Evolutionary conservation across 2,888 invertebrate genomes (phyloP).

Genomic region (Lepidocyrtinus sp.): DNA sequence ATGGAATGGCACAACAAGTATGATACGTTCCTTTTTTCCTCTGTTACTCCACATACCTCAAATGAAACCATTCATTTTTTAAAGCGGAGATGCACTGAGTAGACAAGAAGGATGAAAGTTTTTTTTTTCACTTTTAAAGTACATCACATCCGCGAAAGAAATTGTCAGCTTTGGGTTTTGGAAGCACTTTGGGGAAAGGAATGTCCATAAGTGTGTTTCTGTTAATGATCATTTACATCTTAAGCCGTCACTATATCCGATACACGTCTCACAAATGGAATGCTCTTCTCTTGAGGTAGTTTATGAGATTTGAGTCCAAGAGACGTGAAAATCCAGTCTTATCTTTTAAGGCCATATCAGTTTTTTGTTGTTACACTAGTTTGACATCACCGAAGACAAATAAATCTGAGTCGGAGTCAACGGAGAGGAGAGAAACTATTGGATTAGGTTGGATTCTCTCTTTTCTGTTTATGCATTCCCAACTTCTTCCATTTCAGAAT

Average conservation of each 20-base stretch:
- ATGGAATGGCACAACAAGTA: slow-evolving; percentile 8
- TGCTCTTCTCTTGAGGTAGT: slow-evolving; percentile 1
- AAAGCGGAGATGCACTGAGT: not conserved
- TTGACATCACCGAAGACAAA: slow-evolving; percentile 25
- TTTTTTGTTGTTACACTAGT: not conserved
- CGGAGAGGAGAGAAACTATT: not conserved
- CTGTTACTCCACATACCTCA: too few relatives aligned
- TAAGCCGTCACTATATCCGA: slow-evolving; percentile 8
- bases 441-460: not conserved
- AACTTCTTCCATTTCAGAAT: not conserved
- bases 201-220: slow-evolving; percentile 45
- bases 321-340: slow-evolving; percentile 1
- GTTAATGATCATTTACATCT: slow-evolving; percentile 24
- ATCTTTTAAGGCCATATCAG: not conserved
- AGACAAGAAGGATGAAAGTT: not conserved
- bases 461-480: not conserved
- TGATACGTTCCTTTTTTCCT: slow-evolving; percentile 10
- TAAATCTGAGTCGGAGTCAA: slow-evolving; percentile 30
- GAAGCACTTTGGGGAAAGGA: slow-evolving; percentile 28
- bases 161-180: slow-evolving; percentile 11
- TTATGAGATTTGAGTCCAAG: slow-evolving; percentile 4
- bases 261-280: not conserved
- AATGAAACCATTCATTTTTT: not conserved
- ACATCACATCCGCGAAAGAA: not conserved
- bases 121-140: not conserved